These are phyloP conservation scores for Limulus polyphemus DNA, from an alignment of 2,888 invertebrate genomes.

Conservation along the genomic window DNA sequence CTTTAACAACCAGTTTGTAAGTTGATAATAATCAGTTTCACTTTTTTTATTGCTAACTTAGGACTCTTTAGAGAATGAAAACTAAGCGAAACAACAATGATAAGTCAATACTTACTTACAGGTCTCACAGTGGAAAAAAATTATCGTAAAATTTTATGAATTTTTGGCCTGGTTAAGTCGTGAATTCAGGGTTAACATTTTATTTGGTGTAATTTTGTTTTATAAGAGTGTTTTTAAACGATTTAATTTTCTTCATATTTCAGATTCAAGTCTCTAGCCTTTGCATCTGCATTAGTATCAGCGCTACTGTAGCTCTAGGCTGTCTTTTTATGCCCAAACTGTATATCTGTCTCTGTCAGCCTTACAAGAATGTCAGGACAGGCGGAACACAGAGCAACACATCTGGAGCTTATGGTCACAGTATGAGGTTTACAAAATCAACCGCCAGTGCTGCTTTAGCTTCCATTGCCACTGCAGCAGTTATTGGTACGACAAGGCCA, in stretches of 20 bases:
- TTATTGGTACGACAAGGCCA: constrained; percentile 1
- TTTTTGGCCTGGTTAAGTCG: too few species aligned
- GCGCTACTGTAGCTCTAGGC: constrained; percentile 58
- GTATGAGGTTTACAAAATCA: constrained; percentile 10
- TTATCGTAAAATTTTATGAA: too few species aligned
- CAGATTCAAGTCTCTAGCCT: constrained; percentile 64
- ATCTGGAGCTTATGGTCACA: not conserved
- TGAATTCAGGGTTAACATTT: too few species aligned
- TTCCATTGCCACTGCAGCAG: constrained; percentile 7
- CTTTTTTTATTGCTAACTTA: too few species aligned
- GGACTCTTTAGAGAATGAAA: too few species aligned
- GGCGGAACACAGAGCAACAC: constrained; percentile 6
- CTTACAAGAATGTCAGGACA: constrained; percentile 57
- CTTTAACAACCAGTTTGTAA: too few species aligned
- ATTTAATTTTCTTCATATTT: constrained; percentile 20
- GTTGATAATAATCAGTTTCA: too few species aligned
- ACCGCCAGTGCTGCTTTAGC: constrained; percentile 6
- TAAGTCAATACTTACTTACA: too few species aligned
- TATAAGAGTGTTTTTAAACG: too few species aligned
- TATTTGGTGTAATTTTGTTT: too few species aligned
- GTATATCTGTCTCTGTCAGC: constrained; percentile 62
- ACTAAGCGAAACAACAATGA: too few species aligned
- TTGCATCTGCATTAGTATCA: constrained; percentile 63
- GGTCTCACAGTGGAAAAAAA: too few species aligned
- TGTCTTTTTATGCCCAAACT: constrained; percentile 64